These are phyloP conservation scores for Diorhabda carinulata DNA, from an alignment of 1,140 invertebrate genomes.

Conservation along the genomic window DNA sequence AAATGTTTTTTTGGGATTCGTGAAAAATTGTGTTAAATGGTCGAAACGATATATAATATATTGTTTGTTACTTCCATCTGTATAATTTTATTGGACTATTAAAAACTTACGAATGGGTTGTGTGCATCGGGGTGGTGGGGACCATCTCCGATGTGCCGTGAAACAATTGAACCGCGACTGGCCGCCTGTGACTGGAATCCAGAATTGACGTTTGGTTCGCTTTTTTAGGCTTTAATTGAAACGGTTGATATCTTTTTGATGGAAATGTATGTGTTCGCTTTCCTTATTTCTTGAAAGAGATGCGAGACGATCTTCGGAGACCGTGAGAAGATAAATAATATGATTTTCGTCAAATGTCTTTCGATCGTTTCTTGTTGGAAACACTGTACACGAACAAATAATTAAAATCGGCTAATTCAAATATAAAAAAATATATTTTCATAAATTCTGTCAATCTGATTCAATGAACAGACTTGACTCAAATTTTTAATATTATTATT, in stretches of 20 bases:
- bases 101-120: neutral
- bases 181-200: constrained; percentile 48
- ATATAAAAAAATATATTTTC: too few relatives aligned
- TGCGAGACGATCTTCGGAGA: neutral
- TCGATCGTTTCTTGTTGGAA: neutral
- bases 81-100: neutral
- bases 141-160: constrained; percentile 34
- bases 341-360: neutral
- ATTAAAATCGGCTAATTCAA: too few relatives aligned
- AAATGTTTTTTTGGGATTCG: too few relatives aligned
- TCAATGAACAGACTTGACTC: too few relatives aligned
- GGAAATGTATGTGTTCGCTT: constrained; percentile 30
- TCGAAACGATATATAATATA: too few relatives aligned
- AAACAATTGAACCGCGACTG: constrained; percentile 48
- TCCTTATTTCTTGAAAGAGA: neutral
- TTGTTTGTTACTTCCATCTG: neutral
- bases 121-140: constrained; percentile 26
- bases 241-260: constrained; percentile 44
- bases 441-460: too few relatives aligned
- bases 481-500: too few relatives aligned
- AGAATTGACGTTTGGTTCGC: constrained; percentile 45
- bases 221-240: constrained; percentile 47
- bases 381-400: too few relatives aligned
- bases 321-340: constrained; percentile 31
- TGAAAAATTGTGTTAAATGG: too few relatives aligned